phyloP scores from a whole-genome alignment of 2,888 invertebrate species.

The Stenodera caucasica region DNA sequence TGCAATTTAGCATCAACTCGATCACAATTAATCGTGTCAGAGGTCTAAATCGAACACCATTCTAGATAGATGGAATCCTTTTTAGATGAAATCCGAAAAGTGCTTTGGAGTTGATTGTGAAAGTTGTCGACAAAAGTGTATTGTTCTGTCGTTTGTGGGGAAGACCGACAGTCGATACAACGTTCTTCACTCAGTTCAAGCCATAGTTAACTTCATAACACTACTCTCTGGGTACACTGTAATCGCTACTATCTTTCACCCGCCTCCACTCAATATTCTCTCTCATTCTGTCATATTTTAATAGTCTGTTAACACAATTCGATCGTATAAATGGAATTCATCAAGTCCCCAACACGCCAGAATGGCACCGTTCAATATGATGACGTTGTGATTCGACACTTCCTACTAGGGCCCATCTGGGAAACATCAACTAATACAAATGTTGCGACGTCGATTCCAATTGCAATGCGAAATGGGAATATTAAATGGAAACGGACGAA shows the following conservation, averaged over 20 bases:
- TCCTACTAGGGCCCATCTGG: background rate
- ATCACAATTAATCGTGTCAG: conserved; percentile 40
- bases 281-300: conserved; percentile 37
- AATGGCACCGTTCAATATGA: conserved; percentile 16
- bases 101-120: conserved; percentile 29
- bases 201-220: conserved; percentile 40
- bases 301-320: conserved; percentile 37
- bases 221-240: conserved; percentile 35
- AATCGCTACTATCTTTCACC: conserved; percentile 21
- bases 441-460: background rate
- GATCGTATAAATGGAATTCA: conserved; percentile 26
- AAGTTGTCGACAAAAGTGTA: conserved; percentile 53
- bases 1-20: conserved; percentile 41
- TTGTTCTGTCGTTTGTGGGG: conserved; percentile 52
- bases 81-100: conserved; percentile 34
- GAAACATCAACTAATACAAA: background rate
- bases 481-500: background rate
- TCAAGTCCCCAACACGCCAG: conserved; percentile 20
- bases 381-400: conserved; percentile 4
- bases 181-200: conserved; percentile 49
- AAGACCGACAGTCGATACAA: conserved; percentile 42
- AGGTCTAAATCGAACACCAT: conserved; percentile 31
- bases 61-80: background rate
- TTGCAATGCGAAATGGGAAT: background rate
- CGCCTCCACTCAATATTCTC: background rate